Evolutionary conservation across 2,113 vertebrate genomes (phyloP).

Genomic region (Spheniscus mendiculus): DNA sequence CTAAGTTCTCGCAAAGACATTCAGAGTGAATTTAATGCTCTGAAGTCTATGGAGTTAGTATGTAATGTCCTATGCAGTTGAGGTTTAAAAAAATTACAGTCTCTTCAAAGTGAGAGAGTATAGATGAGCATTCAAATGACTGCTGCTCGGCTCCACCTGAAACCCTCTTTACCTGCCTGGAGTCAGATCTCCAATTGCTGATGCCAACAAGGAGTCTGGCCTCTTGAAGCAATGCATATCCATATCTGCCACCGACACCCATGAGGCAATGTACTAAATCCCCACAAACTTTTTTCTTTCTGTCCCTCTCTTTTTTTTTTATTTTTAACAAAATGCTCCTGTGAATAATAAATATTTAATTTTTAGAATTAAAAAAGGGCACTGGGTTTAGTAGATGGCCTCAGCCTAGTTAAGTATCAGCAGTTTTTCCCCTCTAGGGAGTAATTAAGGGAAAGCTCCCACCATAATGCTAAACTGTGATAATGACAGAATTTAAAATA

Average conservation of each 20-base stretch:
- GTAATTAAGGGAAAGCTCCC: slow-evolving; percentile 58
- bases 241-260: neutral
- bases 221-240: neutral
- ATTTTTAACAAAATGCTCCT: neutral
- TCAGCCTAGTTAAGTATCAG: neutral
- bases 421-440: slow-evolving; percentile 43
- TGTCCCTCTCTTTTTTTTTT: neutral
- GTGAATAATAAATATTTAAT: slow-evolving; percentile 19
- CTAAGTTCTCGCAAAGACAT: neutral
- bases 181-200: fast-evolving
- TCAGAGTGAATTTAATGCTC: neutral
- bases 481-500: slow-evolving; percentile 59
- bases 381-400: neutral
- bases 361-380: neutral
- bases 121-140: neutral
- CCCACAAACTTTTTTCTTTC: neutral
- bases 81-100: neutral
- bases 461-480: slow-evolving; percentile 37
- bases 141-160: neutral
- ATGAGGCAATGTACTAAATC: neutral
- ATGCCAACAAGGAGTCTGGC: neutral
- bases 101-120: neutral
- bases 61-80: too few relatives aligned
- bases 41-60: too few relatives aligned
- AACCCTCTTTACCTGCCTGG: neutral